Base-by-base conservation (phyloP, 2,797 vertebrate species). In the Propithecus deckenii region DNA sequence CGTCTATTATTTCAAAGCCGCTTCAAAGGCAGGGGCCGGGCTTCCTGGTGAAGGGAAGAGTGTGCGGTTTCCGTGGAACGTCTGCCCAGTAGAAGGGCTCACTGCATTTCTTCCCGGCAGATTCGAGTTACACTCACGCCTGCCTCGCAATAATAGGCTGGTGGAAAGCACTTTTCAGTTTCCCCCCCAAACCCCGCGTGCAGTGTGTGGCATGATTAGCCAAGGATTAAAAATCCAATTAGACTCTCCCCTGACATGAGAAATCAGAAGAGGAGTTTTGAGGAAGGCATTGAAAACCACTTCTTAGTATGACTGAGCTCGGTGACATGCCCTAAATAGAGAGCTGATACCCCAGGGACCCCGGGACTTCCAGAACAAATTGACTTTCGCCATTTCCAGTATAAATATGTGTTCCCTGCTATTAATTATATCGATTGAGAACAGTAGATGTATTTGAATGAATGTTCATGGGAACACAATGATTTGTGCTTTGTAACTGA, bases 91-190 rank as follows among this genome's bases (percentile, higher is more conserved):
- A 99, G 98, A 98, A 97, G 93, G 98, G 98, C 98, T 99, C 97
- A 98, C 98, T 30, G 67, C 98, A 97, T 98, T 99, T 99, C 99
- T 99, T 99, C 99, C 99, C 98, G 99, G 98, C 98, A 99, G 99
- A 99, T 99, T 99, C 99, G 94, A 99, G 99, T 99, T 99, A 99
- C 99, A 99, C 98, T 96, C 95, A 95, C 98, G 99, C 98, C 98
- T 97, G 97, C 97, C 98, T 97, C 95, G 95, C 97, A 98, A 98
- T 99, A 99, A 99, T 98, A 98, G 98, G 84, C 90, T 84, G 98
- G 98, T 98, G 98, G 99, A 99, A 99, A 99, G 98, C 98, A 98
- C 99, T 99, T 99, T 99, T 99, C 99, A 99, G 98, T 98, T 99
- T 99, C 99, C 98, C 98, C 98, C 98, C 98, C 99, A 98, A 99